Evolutionary conservation across 2,797 vertebrate genomes (phyloP), one percentile per base, ranked within the genome.

Genomic region (Helostoma temminkii): DNA sequence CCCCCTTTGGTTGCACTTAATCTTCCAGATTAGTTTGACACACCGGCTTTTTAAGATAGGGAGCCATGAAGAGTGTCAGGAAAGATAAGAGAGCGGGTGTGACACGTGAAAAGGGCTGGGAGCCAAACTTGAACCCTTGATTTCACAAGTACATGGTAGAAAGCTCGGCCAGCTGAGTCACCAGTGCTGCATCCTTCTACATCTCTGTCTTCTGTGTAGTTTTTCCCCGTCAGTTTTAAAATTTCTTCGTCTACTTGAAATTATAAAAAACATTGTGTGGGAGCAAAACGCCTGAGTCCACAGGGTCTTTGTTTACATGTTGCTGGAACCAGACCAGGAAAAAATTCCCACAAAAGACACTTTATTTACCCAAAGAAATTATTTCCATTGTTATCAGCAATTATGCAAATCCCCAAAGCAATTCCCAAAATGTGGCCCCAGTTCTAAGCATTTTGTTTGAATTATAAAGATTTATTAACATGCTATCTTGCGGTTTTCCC

Each of bases 311-410:
- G 36, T 84, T 82, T 76, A 25, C 21, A 43, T 63, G 5, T 37
- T 59, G 65, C 47, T 82, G 75, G 81, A 83, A 71, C 28, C 30
- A 76, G 46, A 81, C 69, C 52, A 78, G 24, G 15, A 67, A 77
- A 61, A 64, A 77, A 81, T 65, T 74, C 71, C 49, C 66, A 53
- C 54, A 58, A 76, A 86, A 76, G 50, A 56, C 37, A 22, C 55
- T 85, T 85, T 89, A 73, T 89, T 83, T 87, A 77, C 61, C 30
- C 57, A 84, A 68, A 72, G 9, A 82, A 74, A 76, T 79, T 6
- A 78, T 74, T 81, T 72, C 49, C 52, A 82, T 87, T 87, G 75
- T 86, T 82, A 87, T 84, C 74, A 74, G 48, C 69, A 85, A 87
- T 88, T 87, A 89, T 78, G 66, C 50, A 72, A 88, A 85, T 85